Evolutionary conservation across 2,888 invertebrate genomes (phyloP).

Genomic region (Crioceris asparagi): DNA sequence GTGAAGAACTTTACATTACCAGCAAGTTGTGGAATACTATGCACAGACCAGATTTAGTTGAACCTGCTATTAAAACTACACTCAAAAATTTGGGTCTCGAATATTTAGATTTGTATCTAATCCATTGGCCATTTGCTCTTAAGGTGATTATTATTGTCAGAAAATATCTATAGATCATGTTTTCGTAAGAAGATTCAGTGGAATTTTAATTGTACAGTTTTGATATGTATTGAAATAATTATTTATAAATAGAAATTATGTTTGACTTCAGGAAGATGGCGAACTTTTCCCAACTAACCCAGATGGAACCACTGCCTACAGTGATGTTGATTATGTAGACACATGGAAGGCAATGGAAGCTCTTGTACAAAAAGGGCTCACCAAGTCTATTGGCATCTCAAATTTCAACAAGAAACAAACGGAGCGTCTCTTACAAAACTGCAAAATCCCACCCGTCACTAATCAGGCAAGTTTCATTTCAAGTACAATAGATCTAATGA

Average conservation of each 20-base stretch:
- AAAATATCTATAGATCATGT: background rate
- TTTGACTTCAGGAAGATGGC: conserved; percentile 30
- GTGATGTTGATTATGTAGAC: conserved; percentile 56
- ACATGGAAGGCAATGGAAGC: conserved; percentile 62
- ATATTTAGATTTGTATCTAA: conserved; percentile 46
- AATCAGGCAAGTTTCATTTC: too few relatives aligned
- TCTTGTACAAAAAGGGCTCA: conserved; percentile 48
- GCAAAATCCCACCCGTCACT: conserved; percentile 49
- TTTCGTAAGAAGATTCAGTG: background rate
- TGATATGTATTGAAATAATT: background rate
- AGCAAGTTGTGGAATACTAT: conserved; percentile 86
- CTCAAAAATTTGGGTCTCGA: conserved; percentile 41
- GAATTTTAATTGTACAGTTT: background rate
- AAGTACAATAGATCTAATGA: too few relatives aligned
- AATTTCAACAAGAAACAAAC: conserved; percentile 67
- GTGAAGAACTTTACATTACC: conserved; percentile 57
- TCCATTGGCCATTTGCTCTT: conserved; percentile 41
- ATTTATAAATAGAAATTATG: background rate
- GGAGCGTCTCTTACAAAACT: conserved; percentile 46
- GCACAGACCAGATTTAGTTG: conserved; percentile 56
- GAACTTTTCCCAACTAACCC: conserved; percentile 25
- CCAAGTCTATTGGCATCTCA: conserved; percentile 60
- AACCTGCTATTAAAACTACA: conserved; percentile 34
- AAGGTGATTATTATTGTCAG: conserved; percentile 13
- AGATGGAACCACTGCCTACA: conserved; percentile 30